Conservation (phyloP, 2,113 vertebrate genomes). For the Pygoscelis adeliae region DNA sequence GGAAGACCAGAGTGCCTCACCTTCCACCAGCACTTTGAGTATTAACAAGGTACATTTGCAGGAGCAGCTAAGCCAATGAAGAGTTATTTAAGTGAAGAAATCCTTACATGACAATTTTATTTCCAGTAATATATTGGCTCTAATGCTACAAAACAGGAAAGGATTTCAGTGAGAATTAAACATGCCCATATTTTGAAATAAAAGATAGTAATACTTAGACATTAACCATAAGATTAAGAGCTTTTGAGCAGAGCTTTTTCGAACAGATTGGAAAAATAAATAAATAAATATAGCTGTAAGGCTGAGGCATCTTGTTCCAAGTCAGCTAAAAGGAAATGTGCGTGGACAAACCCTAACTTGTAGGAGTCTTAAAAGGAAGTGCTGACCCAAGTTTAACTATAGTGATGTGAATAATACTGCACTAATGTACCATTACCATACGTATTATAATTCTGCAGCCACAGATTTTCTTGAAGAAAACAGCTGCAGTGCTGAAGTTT, state of each 20-base stretch:
- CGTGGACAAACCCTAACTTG: neutral
- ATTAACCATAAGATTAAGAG: neutral
- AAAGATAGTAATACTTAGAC: neutral
- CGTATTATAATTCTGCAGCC: slow-evolving; percentile 16
- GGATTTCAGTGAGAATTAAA: neutral
- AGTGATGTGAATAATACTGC: slow-evolving; percentile 45
- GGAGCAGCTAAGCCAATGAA: neutral
- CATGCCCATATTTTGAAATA: neutral
- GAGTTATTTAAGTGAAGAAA: neutral
- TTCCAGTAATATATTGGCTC: neutral
- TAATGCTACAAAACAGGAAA: neutral
- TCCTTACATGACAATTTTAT: neutral
- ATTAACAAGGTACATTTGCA: neutral
- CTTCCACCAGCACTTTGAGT: neutral
- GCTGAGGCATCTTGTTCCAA: slow-evolving; percentile 29
- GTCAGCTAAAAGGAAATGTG: slow-evolving; percentile 3
- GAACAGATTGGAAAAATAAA: neutral
- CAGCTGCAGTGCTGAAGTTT: slow-evolving; percentile 36
- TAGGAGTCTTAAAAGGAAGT: slow-evolving; percentile 29
- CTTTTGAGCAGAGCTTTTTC: neutral
- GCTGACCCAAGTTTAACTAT: slow-evolving; percentile 56
- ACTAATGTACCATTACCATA: slow-evolving; percentile 48
- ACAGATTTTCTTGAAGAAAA: slow-evolving; percentile 17
- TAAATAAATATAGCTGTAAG: neutral
- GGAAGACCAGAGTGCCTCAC: neutral